Base-by-base conservation (phyloP, 2,113 vertebrate genomes). In the Lepisosteus oculatus region DNA sequence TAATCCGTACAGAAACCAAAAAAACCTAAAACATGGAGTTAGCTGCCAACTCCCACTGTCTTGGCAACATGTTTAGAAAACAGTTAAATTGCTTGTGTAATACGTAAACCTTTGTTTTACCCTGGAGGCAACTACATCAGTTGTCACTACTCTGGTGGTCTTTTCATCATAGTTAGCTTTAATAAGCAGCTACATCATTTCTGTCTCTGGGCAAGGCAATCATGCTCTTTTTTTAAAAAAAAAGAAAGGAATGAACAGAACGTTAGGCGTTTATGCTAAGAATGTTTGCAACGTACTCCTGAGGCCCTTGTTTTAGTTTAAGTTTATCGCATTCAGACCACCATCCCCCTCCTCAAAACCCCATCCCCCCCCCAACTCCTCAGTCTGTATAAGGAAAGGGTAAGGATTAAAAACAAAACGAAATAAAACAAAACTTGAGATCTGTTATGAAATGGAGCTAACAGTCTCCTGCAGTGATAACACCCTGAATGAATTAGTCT, bases 41-140 rank as follows among this genome's bases (percentile, higher is more conserved):
- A 87, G 86, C 91, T 95, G 95, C 95, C 95, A 96, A 83, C 90
- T 96, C 92, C 94, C 95, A 96, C 94, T 94, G 93, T 96, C 96
- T 95, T 96, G 97, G 96, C 95, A 96, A 94, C 93, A 91, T 95
- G 94, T 96, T 97, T 96, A 95, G 93, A 97, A 97, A 96, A 95
- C 94, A 96, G 93, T 95, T 87, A 95, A 97, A 96, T 96, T 96
- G 93, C 93, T 96, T 96, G 93, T 97, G 93, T 95, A 96, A 97
- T 96, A 96, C 95, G 92, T 97, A 97, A 97, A 96, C 93, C 94
- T 95, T 95, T 95, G 92, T 95, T 94, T 97, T 91, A 93, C 91
- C 94, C 94, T 78, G 81, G 90, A 93, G 96, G 93, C 93, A 92
- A 88, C 86, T 89, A 88, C 90, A 92, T 95, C 91, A 93, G 86